Base-by-base conservation (phyloP, 2,113 vertebrate genomes). In the Carassius gibelio region DNA sequence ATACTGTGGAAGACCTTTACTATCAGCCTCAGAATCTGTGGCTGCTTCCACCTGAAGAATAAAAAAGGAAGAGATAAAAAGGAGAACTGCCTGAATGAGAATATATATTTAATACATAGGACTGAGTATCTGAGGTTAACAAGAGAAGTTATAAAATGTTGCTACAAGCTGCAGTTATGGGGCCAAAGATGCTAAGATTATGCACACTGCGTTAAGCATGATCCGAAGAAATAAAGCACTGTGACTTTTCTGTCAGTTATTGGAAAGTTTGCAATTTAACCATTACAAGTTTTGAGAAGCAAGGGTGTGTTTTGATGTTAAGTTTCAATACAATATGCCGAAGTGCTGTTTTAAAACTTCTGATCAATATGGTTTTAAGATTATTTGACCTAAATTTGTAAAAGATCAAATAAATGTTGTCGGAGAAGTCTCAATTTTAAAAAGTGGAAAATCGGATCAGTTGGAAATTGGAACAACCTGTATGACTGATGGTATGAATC, bases 11-110 rank as follows among this genome's bases (percentile, higher is more conserved):
- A 98, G 94, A 89, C 96, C 96, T 93, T 96, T 96, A 92, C 94
- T 96, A 89, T 99, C 98, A 0, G 96, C 94, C 91, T 99, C 98
- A 0, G 97, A 99, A 89, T 99, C 98, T 3, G 98, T 97, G 74
- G 96, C 96, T 48, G 96, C 95, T 94, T 99, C 98, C 96, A 99
- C 98, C 98, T 99, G 93, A 88, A 94, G 10, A 57, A 84, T 45
- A 21, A 68, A 8, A 61, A 64, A 19, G 3, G 5, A 77, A 23
- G 8, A 82, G 11, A 69, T 48, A 45, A 76, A 52, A 50, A 11
- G 19, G 11, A 13, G 17, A 50, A 77, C 4, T 34, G 11, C 34
- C 0, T 36, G 14, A 66, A 66, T 10, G 36, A n/a, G 4, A 42
- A n/a, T 6, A 42, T 45, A 45, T 10, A 45, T 10, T 45, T 45